Evolutionary conservation across 1,140 invertebrate species (phyloP), one percentile per base, ranked within the genome.

Genomic region (Ceratina calcarata): DNA sequence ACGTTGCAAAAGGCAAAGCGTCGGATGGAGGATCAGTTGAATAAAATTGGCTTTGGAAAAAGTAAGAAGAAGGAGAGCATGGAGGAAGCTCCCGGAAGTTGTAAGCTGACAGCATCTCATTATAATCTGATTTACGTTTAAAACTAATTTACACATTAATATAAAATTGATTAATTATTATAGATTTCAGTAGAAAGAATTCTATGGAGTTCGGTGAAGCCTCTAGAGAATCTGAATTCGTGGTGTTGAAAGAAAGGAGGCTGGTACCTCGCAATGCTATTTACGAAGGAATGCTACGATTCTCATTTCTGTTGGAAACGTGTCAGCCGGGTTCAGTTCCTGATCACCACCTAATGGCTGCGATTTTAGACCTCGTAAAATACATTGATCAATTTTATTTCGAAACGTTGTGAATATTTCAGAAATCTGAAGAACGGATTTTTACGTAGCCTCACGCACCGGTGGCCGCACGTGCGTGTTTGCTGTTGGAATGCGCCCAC

Each of bases 241-340:
- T 98, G 2, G 95, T 98, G 10, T 92, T 98, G 16, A 97, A 98
- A 91, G 96, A 98, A 88, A 94, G 97, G 53, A 95, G 96, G 87
- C 89, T 98, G 22, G 96, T 98, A 12, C 95, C 96, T 37, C 94
- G 95, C 0, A 93, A 94, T 65, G 94, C 96, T 0, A 93, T 99
- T 13, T 95, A 95, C 82, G 95, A 96, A 49, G 98, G 98, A 18
- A 96, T 98, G 93, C 92, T 96, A 32, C 93, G 98, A 76, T 96
- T 99, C 85, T 96, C 96, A 20, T 98, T 99, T 91, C 92, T 99
- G 8, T 90, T 99, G 75, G 98, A 99, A 92, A 98, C 97, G 45
- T 99, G 97, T 89, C 96, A 97, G 70, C 99, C 99, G 13, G 99
- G 99, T 18, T 95, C 96, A 1, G 95, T 99, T 61, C 99, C 99